phyloP scores from a whole-genome alignment of 2,113 vertebrate genomes.

The Amblyornis subalaris region DNA sequence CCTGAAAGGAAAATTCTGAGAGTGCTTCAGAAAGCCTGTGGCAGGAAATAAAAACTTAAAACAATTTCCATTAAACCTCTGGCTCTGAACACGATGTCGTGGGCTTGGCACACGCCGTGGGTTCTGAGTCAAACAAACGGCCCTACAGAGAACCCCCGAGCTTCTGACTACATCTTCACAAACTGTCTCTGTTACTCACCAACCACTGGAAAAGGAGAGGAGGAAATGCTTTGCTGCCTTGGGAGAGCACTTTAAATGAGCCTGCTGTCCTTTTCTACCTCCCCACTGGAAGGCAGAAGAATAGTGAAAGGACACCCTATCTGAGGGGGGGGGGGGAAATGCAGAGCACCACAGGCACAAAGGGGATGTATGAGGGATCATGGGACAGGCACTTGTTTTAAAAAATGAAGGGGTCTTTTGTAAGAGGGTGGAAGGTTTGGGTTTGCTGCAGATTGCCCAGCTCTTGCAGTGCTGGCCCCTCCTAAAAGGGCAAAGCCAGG shows the following conservation, averaged over 20 bases:
- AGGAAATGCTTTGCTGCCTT: slow-evolving; percentile 18
- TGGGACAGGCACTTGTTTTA: background rate
- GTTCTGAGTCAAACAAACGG: slow-evolving; percentile 15
- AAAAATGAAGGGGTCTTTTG: background rate
- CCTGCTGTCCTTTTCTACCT: slow-evolving; percentile 14
- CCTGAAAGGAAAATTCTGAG: slow-evolving; percentile 53
- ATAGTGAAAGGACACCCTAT: slow-evolving; percentile 24
- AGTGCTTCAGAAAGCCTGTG: slow-evolving; percentile 38
- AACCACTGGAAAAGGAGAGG: slow-evolving; percentile 23
- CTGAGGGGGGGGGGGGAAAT: background rate
- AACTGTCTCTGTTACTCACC: slow-evolving; percentile 39
- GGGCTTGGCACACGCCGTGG: background rate
- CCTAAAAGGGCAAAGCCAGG: background rate
- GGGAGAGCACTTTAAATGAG: slow-evolving; percentile 24
- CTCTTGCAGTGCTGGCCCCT: background rate
- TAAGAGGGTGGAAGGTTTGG: background rate
- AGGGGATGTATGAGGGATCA: background rate
- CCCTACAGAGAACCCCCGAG: slow-evolving; percentile 28
- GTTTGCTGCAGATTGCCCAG: background rate
- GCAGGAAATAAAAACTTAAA: slow-evolving; percentile 54
- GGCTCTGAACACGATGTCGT: background rate
- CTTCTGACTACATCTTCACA: slow-evolving; percentile 43
- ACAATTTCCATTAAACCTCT: slow-evolving; percentile 59
- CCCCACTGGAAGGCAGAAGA: background rate
- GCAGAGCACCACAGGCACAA: background rate